Base-by-base conservation (phyloP, 2,888 invertebrate genomes). In the Lutraria lutraria region DNA sequence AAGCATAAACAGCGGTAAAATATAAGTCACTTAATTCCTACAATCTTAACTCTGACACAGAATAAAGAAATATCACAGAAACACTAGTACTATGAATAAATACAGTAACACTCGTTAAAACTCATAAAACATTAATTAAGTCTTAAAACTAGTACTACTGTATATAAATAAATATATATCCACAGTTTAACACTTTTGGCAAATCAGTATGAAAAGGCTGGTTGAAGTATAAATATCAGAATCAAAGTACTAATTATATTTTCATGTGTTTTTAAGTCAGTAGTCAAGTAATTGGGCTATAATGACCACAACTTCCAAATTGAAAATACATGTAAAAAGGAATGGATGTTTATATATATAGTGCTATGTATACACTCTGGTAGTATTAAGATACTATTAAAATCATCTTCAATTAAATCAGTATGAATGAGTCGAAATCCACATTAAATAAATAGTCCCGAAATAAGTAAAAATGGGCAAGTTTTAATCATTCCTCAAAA, bases 181-280 rank as follows among this genome's bases (percentile, higher is more conserved):
- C 63, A 63, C 63, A n/a, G n/a, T 68, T 25, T 68, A 68, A 60
- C n/a, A 19, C 25, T 21, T 68, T 68, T 25, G 12, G 63, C 63
- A 68, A 8, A 68, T 68, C 25, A 25, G 63, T 25, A 68, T 25
- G 25, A 12, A 68, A 68, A n/a, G 63, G 12, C 63, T 68, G 63
- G 25, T 25, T 68, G 63, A 68, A 68, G 63, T 68, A 4, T 68
- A 68, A 68, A 25, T 68, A 25, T 68, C 63, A 68, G 63, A 68
- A 25, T 25, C 63, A 25, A 68, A 68, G 63, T 2, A 25, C 63
- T 68, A 68, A 68, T 68, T 68, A 68, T 25, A 68, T 68, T 68
- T 68, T 68, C 25, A 68, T 68, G 63, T 25, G 63, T 68, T 68
- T 6, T 68, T 68, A 68, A 68, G n/a, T n/a, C n/a, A n/a, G 63